Evolutionary conservation across 2,888 invertebrate species (phyloP), one percentile per base, ranked within the genome.

Genomic region (Hydriomena furcata): DNA sequence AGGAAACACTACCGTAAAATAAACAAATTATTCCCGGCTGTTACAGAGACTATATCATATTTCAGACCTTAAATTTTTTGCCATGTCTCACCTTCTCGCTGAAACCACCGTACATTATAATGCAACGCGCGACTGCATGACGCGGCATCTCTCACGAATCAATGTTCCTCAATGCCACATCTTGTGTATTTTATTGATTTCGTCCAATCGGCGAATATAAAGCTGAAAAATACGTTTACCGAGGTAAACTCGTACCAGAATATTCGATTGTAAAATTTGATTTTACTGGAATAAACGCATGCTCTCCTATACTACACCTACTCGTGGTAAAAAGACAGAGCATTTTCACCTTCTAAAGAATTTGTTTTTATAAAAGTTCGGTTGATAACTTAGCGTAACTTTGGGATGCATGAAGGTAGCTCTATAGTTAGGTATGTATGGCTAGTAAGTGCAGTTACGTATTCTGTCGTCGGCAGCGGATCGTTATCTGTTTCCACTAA

Each of bases 401-500:
- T 66, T 61, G 73, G 73, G 79, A 83, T 80, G 83, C 82, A 86
- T 79, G 41, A 45, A 50, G 24, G 35, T 24, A 47, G 41, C 30
- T 50, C 20, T 38, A n/a, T n/a, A 44, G 40, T 20, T 50, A 42
- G 40, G 44, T 57, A 83, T 81, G 73, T 78, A 82, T 79, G 75
- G 76, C 80, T 74, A 81, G 79, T 74, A 76, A 82, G 75, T 86
- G 84, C 83, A 85, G 83, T 85, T 85, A 85, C 84, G 87, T 87
- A 87, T 89, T 88, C 88, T 80, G 85, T 85, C 86, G 89, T 83
- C 84, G 83, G 84, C 82, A 82, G 79, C 73, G 87, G 88, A 89
- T 90, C 89, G 89, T 90, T 89, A 90, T 89, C 90, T 89, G 86
- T 89, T 89, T 87, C 87, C 82, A 90, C 83, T 86, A 84, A 90